These are phyloP conservation scores for Geodia barretti DNA, from an alignment of 37 sponge, comb jelly and placozoan genomes.

Conservation along the genomic window DNA sequence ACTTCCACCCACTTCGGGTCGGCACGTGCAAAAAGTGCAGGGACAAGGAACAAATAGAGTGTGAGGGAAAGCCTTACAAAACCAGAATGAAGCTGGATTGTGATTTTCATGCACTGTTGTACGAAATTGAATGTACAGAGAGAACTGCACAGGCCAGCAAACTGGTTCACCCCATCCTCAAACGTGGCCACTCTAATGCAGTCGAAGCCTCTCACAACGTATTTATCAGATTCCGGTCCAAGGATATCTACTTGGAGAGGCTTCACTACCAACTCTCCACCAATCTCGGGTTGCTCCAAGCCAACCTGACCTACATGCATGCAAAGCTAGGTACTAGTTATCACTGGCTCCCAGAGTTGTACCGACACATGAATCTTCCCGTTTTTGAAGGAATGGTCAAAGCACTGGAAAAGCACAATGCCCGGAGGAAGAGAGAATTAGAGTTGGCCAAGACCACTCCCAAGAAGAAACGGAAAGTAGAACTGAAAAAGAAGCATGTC, in stretches of 20 bases:
- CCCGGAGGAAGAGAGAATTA: no score
- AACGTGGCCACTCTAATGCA: slow-evolving; percentile 15
- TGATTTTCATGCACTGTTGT: slow-evolving; percentile 17
- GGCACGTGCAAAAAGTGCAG: slow-evolving; percentile 20
- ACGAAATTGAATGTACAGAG: slow-evolving; percentile 26
- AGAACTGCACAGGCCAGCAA: background rate
- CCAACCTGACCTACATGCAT: no score
- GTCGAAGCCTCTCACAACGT: slow-evolving; percentile 20
- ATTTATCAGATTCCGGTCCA: slow-evolving; percentile 6
- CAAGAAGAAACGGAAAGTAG: no score
- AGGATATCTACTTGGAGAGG: background rate
- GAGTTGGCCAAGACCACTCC: no score
- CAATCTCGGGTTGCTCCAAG: no score
- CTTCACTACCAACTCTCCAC: no score
- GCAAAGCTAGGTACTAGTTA: no score
- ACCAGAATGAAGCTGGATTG: slow-evolving; percentile 7
- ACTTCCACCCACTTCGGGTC: slow-evolving; percentile 20
- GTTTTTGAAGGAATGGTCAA: no score
- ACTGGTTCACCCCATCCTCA: slow-evolving; percentile 3
- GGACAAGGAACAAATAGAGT: slow-evolving; percentile 12
- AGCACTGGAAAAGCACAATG: no score
- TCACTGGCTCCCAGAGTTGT: no score
- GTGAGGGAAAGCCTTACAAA: slow-evolving; percentile 13
- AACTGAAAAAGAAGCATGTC: no score
- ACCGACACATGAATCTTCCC: no score